Evolutionary conservation across 2,888 invertebrate genomes (phyloP).

Genomic region (Amphipyra tragopoginis): DNA sequence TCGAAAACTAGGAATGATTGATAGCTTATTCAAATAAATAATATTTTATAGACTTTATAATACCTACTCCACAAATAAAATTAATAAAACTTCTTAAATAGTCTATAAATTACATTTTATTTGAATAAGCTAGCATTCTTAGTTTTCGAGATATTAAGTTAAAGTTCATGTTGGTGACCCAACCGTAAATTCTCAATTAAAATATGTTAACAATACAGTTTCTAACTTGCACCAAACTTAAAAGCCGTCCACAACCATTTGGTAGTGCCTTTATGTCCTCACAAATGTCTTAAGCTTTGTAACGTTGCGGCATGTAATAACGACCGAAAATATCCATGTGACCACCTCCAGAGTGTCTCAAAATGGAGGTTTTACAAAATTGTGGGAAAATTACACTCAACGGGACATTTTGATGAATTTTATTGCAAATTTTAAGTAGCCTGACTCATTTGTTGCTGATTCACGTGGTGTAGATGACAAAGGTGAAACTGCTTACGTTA

Average conservation of each 20-base stretch:
- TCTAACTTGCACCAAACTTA: slow-evolving; percentile 50
- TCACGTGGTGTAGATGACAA: slow-evolving; percentile 39
- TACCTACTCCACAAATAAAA: no score
- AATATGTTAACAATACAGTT: slow-evolving; percentile 23
- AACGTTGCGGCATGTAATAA: slow-evolving; percentile 72
- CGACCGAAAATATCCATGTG: slow-evolving; percentile 73
- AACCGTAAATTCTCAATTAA: neutral
- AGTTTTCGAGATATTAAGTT: no score
- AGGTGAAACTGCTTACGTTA: slow-evolving; percentile 33
- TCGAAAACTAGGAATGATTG: no score
- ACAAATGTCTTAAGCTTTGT: slow-evolving; percentile 83
- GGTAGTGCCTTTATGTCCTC: slow-evolving; percentile 84
- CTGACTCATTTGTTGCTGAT: slow-evolving; percentile 50
- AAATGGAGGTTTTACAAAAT: slow-evolving; percentile 59
- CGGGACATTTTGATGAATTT: slow-evolving; percentile 47
- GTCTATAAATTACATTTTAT: no score
- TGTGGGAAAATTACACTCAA: slow-evolving; percentile 64
- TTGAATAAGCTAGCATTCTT: no score
- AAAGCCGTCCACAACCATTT: slow-evolving; percentile 77
- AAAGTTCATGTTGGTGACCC: no score
- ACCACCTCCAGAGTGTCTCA: slow-evolving; percentile 68
- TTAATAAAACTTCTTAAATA: no score
- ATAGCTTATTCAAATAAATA: no score
- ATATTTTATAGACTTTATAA: no score
- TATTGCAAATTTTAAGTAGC: slow-evolving; percentile 38